phyloP scores from a whole-genome alignment of 2,113 vertebrate species.

The Hoplias malabaricus region DNA sequence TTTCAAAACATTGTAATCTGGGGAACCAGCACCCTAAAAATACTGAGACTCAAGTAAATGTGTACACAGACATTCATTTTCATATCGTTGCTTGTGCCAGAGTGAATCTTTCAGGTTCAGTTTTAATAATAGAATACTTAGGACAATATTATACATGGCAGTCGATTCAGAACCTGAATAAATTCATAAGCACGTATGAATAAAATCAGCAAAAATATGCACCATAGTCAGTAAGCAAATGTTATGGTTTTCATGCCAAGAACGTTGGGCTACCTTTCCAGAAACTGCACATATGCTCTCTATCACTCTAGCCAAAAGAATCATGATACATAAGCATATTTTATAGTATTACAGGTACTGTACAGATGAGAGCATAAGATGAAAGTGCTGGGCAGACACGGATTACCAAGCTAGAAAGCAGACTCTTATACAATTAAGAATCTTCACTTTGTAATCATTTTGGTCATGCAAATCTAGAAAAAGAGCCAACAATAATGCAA shows the following conservation, averaged over 20 bases:
- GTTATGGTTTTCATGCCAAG: constrained; percentile 17
- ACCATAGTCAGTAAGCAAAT: constrained; percentile 25
- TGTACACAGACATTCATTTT: background rate
- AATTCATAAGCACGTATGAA: constrained; percentile 19
- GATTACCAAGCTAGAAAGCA: background rate
- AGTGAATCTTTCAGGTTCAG: background rate
- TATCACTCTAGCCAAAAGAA: background rate
- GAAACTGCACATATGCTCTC: constrained; percentile 17
- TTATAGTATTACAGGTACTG: constrained; percentile 27
- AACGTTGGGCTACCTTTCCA: constrained; percentile 32
- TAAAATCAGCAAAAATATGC: constrained; percentile 3
- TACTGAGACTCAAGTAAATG: background rate
- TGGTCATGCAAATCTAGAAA: constrained; percentile 25
- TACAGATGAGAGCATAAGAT: constrained; percentile 32
- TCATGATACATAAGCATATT: background rate
- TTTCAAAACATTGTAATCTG: background rate
- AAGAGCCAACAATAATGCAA: background rate
- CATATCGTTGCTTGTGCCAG: background rate
- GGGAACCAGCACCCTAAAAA: background rate
- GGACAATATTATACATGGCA: constrained; percentile 29
- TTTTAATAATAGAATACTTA: constrained; percentile 14
- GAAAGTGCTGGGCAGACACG: background rate
- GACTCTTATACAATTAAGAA: constrained; percentile 41
- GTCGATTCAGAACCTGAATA: constrained; percentile 22
- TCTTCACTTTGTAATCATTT: background rate